Conservation (phyloP, 2,797 vertebrate genomes). For the Poeciliopsis paucimaculata region DNA sequence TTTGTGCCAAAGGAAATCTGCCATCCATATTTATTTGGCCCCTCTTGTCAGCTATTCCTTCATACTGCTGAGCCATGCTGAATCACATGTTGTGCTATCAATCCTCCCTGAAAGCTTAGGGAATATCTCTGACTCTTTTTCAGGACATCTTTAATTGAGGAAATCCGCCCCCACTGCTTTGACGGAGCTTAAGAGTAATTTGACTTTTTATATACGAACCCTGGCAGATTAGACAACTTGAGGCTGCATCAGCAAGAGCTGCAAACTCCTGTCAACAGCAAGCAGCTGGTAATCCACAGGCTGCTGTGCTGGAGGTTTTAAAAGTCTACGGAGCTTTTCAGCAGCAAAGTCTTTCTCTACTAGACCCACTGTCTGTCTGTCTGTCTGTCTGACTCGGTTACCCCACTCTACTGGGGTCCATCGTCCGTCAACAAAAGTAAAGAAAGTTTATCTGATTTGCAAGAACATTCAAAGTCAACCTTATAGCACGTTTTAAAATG, state of each 20-base stretch:
- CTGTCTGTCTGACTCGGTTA: constrained; percentile 13
- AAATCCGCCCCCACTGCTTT: constrained; percentile 35
- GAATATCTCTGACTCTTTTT: constrained; percentile 32
- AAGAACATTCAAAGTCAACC: background rate
- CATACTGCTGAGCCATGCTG: constrained; percentile 24
- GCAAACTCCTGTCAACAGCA: constrained; percentile 58
- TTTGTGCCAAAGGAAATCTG: constrained; percentile 24
- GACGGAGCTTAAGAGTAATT: constrained; percentile 44
- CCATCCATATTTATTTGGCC: constrained; percentile 20
- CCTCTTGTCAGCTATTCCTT: constrained; percentile 27
- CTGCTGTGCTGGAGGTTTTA: constrained; percentile 60
- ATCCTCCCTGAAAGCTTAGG: constrained; percentile 37
- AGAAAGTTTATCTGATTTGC: background rate
- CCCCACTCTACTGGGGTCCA: background rate
- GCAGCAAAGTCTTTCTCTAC: constrained; percentile 37
- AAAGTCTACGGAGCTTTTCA: constrained; percentile 41
- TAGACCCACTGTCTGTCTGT: constrained; percentile 27
- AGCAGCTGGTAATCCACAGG: constrained; percentile 62
- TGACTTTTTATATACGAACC: constrained; percentile 34
- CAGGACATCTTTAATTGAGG: constrained; percentile 49
- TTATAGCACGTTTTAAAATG: background rate
- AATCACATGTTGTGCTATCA: constrained; percentile 27
- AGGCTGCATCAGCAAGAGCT: constrained; percentile 63
- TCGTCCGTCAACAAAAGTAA: background rate
- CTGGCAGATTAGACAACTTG: constrained; percentile 48